phyloP scores from a whole-genome alignment of 2,888 invertebrate genomes.

The Epicampocera succincta region DNA sequence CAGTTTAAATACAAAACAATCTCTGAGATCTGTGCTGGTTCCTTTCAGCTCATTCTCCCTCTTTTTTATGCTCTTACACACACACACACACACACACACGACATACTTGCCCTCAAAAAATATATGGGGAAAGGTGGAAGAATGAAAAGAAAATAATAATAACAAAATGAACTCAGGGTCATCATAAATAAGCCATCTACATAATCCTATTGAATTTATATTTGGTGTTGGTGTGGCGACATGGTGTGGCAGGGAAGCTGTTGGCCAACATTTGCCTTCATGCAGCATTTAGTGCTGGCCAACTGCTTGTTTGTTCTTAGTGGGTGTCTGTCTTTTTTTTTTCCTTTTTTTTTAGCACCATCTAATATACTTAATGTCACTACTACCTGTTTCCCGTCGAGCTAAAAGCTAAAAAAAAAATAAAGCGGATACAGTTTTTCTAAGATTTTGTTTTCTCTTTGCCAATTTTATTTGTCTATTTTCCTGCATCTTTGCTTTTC shows the following conservation, averaged over 20 bases:
- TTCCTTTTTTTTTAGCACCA: conserved; percentile 49
- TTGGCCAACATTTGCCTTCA: background rate
- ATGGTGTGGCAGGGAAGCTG: background rate
- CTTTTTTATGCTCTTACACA: too few species aligned
- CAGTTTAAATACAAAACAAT: background rate
- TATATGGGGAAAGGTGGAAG: conserved; percentile 12
- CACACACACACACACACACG: background rate
- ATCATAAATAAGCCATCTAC: conserved; percentile 64
- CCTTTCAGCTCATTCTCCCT: too few species aligned
- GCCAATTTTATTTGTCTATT: conserved; percentile 6
- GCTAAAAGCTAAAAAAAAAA: conserved; percentile 39
- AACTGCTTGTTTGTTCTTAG: conserved; percentile 18
- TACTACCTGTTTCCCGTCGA: conserved; percentile 68
- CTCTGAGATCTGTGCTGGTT: background rate
- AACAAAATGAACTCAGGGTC: conserved; percentile 53
- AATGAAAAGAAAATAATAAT: conserved; percentile 4
- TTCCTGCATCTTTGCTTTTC: conserved; percentile 26
- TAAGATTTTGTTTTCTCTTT: conserved; percentile 37
- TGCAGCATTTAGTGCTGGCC: background rate
- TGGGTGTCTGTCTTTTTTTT: conserved; percentile 6
- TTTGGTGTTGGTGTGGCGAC: background rate
- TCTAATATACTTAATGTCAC: conserved; percentile 67
- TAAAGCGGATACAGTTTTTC: conserved; percentile 61
- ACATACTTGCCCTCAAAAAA: background rate
- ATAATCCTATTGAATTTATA: conserved; percentile 66